A percentile compares a stretch with the other conserved stretches of the same genome.
phyloP scores from a whole-genome alignment of 1,140 invertebrate species.

The Ceratina calcarata region DNA sequence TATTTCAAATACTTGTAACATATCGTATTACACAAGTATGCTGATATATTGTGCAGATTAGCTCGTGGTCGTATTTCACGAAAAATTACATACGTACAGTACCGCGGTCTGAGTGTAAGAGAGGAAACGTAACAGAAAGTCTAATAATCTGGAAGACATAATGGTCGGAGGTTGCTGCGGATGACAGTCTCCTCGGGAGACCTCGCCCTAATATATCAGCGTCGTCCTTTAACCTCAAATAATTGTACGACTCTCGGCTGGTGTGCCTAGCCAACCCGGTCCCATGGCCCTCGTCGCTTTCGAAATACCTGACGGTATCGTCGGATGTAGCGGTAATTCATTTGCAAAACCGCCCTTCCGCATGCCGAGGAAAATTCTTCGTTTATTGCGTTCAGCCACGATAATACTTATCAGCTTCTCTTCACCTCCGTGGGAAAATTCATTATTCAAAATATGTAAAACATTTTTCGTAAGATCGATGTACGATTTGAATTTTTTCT shows the following conservation, averaged over 20 bases:
- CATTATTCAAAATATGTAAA: too few relatives aligned
- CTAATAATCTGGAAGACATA: slow-evolving; percentile 43
- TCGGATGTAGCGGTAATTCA: slow-evolving; percentile 59
- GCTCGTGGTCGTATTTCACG: background rate
- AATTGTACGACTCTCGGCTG: slow-evolving; percentile 58
- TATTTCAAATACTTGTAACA: background rate
- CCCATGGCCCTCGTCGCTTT: slow-evolving; percentile 28
- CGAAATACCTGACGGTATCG: slow-evolving; percentile 56
- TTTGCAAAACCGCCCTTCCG: slow-evolving; percentile 28
- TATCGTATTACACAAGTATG: too few relatives aligned
- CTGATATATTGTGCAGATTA: too few relatives aligned
- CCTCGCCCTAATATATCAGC: slow-evolving; percentile 62
- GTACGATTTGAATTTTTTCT: too few relatives aligned
- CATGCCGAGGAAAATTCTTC: slow-evolving; percentile 12
- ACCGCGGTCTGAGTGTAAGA: background rate
- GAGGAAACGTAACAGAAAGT: slow-evolving; percentile 36
- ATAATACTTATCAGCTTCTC: background rate
- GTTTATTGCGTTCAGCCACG: background rate
- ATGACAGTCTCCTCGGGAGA: slow-evolving; percentile 64
- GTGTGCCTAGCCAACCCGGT: slow-evolving; percentile 25
- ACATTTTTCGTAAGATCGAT: too few relatives aligned
- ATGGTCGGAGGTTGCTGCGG: slow-evolving; percentile 49
- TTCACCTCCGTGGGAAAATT: background rate
- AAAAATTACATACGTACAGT: slow-evolving; percentile 7
- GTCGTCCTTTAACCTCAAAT: slow-evolving; percentile 66